These are phyloP conservation scores for Strix occidentalis DNA, from an alignment of 2,797 vertebrate species.

Conservation along the genomic window DNA sequence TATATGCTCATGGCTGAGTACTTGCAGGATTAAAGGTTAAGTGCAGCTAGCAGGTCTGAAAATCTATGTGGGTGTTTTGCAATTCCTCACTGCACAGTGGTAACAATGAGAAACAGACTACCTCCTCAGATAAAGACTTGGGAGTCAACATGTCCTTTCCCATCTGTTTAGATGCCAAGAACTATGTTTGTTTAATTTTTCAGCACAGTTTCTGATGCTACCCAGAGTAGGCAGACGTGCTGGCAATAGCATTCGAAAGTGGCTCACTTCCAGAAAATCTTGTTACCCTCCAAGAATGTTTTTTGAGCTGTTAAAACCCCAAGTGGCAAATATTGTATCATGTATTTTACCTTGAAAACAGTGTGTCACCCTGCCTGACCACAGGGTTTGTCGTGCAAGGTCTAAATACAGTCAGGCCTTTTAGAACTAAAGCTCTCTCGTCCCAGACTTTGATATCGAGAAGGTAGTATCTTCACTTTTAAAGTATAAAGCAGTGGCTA, in stretches of 20 bases:
- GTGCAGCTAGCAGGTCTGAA: slow-evolving; percentile 65
- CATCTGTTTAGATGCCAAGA: slow-evolving; percentile 68
- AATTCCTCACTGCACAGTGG: slow-evolving; percentile 44
- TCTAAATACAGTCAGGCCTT: neutral
- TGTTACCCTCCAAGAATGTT: slow-evolving; percentile 49
- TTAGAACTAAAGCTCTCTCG: neutral
- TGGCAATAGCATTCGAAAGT: slow-evolving; percentile 37
- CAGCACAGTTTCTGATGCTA: slow-evolving; percentile 61
- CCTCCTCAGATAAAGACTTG: slow-evolving; percentile 53
- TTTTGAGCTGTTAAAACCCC: slow-evolving; percentile 27
- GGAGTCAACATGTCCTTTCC: slow-evolving; percentile 64
- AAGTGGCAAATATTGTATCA: neutral
- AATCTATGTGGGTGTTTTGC: slow-evolving; percentile 62
- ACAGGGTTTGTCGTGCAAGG: neutral
- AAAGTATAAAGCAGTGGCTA: neutral
- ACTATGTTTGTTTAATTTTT: slow-evolving; percentile 71
- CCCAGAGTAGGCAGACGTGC: slow-evolving; percentile 63
- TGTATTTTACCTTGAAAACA: slow-evolving; percentile 31
- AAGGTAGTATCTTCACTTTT: neutral
- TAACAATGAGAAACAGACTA: slow-evolving; percentile 64
- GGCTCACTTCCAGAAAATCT: slow-evolving; percentile 55
- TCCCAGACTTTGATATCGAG: neutral
- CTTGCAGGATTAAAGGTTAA: slow-evolving; percentile 67
- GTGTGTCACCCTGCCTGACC: neutral
- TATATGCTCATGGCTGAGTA: slow-evolving; percentile 51